A percentile compares a stretch with the other conserved stretches of the same genome.
Evolutionary conservation across 2,113 vertebrate species (phyloP).

Genomic region (Mohoua ochrocephala): DNA sequence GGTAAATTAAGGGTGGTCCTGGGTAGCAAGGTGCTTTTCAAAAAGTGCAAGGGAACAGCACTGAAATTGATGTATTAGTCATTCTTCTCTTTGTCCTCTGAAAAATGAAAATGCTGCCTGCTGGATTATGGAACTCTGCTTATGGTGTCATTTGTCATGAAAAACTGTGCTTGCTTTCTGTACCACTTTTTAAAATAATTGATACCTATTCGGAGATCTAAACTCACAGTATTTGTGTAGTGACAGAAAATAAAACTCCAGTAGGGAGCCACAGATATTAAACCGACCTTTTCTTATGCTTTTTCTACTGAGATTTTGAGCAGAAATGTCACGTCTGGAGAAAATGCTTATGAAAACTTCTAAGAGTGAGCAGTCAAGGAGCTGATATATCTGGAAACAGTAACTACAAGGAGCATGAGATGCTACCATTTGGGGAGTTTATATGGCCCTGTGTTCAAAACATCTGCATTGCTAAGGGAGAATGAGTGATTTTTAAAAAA

Average conservation of each 20-base stretch:
- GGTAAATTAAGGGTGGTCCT: constrained; percentile 23
- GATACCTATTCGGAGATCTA: not conserved
- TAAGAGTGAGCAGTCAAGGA: not conserved
- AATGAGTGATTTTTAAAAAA: not conserved
- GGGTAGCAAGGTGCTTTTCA: constrained; percentile 13
- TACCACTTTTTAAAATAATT: constrained; percentile 14
- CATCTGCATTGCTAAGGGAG: not conserved
- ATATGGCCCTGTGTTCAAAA: not conserved
- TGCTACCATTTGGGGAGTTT: not conserved
- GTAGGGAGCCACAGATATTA: not conserved
- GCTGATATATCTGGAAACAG: not conserved
- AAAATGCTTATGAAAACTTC: not conserved
- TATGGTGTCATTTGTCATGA: constrained; percentile 18
- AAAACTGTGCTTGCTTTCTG: constrained; percentile 12
- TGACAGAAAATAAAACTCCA: not conserved
- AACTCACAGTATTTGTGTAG: not conserved
- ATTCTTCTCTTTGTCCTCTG: not conserved
- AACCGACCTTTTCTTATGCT: not conserved
- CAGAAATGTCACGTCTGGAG: not conserved
- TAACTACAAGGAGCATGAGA: not conserved
- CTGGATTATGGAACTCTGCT: not conserved
- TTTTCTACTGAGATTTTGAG: not conserved
- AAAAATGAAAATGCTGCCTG: not conserved
- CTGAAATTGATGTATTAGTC: not conserved
- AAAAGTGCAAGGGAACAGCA: not conserved